phyloP scores from a whole-genome alignment of 2,797 vertebrate genomes.

The Falco biarmicus region DNA sequence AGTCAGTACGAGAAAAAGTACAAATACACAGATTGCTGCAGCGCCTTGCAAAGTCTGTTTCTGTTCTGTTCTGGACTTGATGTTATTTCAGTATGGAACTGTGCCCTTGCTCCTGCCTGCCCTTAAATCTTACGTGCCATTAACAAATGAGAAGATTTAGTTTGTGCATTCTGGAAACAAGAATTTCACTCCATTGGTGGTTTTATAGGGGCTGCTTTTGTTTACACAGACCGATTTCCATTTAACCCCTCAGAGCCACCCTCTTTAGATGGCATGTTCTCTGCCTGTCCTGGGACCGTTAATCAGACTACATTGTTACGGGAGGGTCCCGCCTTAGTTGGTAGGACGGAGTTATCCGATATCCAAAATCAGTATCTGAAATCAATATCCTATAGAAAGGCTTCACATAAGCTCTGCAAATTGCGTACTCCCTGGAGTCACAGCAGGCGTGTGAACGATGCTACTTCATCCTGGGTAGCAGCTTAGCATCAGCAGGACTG shows the following conservation, averaged over 20 bases:
- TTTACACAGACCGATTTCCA: accelerated
- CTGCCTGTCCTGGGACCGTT: neutral
- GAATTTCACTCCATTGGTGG: neutral
- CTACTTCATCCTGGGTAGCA: neutral
- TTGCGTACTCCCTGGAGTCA: neutral
- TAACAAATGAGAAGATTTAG: neutral
- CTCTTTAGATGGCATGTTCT: accelerated
- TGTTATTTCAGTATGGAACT: neutral
- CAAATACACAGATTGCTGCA: accelerated
- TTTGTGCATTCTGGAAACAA: neutral
- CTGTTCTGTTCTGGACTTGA: neutral
- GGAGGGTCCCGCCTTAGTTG: accelerated
- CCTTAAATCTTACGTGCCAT: accelerated
- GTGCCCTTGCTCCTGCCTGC: neutral
- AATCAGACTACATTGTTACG: accelerated
- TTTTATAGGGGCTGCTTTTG: neutral
- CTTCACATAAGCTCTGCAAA: neutral
- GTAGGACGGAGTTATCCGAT: neutral
- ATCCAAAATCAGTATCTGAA: neutral
- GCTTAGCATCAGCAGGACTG: neutral
- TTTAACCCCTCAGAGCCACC: neutral
- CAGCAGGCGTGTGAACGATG: neutral
- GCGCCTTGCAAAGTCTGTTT: neutral
- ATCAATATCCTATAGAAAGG: accelerated
- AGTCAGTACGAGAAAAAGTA: accelerated